A percentile compares a stretch with the other conserved stretches of the same genome.
Conservation (phyloP, 1,140 invertebrate species). For the Drosophila bipectinata region DNA sequence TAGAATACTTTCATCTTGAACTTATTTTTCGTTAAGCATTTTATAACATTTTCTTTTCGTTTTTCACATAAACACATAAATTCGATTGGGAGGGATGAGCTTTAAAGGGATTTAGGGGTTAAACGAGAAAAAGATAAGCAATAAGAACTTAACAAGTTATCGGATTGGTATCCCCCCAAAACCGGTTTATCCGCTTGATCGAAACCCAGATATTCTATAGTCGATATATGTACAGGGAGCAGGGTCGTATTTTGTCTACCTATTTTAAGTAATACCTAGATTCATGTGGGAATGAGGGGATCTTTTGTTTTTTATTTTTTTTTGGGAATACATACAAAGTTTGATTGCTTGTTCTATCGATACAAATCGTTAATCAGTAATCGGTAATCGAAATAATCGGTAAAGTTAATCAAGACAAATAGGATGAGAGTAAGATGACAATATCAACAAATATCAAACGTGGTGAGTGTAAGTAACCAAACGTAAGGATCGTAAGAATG, state of each 20-base stretch:
- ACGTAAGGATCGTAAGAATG: constrained; percentile 41
- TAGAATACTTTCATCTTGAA: constrained; percentile 51
- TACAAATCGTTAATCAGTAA: constrained; percentile 13
- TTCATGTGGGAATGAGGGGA: background rate
- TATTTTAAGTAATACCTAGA: background rate
- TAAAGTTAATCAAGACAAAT: constrained; percentile 28
- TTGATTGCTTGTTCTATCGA: background rate
- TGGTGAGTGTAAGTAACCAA: constrained; percentile 45
- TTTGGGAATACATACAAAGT: constrained; percentile 13
- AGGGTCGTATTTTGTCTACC: background rate
- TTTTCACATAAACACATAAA: constrained; percentile 3
- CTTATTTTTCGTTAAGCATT: constrained; percentile 13
- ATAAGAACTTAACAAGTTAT: background rate
- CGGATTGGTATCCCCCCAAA: background rate
- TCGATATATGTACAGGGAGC: constrained; percentile 1
- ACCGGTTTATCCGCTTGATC: background rate
- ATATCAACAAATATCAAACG: constrained; percentile 44
- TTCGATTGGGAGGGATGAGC: background rate
- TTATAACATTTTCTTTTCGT: constrained; percentile 20
- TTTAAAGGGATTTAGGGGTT: background rate
- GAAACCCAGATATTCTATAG: background rate
- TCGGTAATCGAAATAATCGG: constrained; percentile 27
- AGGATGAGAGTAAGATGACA: constrained; percentile 33
- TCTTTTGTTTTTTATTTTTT: constrained; percentile 12
- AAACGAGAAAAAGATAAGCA: background rate